Percentiles rank a stretch among this genome's conserved stretches.
Conservation (phyloP, 2,113 vertebrate species). For the Carassius gibelio region DNA sequence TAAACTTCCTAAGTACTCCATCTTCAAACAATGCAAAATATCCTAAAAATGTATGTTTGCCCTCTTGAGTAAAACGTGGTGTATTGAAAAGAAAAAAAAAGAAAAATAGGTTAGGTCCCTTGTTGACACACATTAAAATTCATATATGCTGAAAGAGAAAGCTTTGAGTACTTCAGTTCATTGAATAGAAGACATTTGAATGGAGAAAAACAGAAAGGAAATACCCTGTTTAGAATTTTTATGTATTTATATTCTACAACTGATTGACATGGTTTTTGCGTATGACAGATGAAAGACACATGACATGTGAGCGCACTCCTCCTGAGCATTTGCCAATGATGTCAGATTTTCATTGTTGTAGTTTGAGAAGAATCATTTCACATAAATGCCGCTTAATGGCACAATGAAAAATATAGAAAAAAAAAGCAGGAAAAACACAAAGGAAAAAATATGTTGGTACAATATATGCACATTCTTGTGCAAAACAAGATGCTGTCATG, state of each 20-base stretch:
- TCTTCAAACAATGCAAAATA: slow-evolving; percentile 38
- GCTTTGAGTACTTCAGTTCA: slow-evolving; percentile 50
- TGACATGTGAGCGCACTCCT: not conserved
- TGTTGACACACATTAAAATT: slow-evolving; percentile 60
- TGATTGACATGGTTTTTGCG: not conserved
- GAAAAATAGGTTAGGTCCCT: slow-evolving; percentile 64
- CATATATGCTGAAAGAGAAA: slow-evolving; percentile 58
- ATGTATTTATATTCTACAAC: slow-evolving; percentile 14
- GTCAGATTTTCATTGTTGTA: slow-evolving; percentile 40
- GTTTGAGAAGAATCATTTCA: not conserved
- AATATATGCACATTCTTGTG: not conserved
- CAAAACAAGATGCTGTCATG: not conserved
- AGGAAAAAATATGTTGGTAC: not conserved
- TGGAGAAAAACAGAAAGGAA: not conserved
- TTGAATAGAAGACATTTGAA: slow-evolving; percentile 36
- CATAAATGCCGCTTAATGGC: not conserved
- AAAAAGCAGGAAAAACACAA: not conserved
- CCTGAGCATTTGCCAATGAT: slow-evolving; percentile 26
- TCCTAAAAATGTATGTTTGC: slow-evolving; percentile 3
- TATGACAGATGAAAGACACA: slow-evolving; percentile 20
- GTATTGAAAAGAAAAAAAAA: slow-evolving; percentile 48
- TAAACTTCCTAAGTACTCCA: slow-evolving; percentile 19
- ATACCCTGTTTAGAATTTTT: slow-evolving; percentile 22
- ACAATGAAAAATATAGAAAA: not conserved
- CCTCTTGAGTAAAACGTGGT: slow-evolving; percentile 11